Base-by-base conservation (phyloP, 2,888 invertebrate species). In the Merodon equestris region DNA sequence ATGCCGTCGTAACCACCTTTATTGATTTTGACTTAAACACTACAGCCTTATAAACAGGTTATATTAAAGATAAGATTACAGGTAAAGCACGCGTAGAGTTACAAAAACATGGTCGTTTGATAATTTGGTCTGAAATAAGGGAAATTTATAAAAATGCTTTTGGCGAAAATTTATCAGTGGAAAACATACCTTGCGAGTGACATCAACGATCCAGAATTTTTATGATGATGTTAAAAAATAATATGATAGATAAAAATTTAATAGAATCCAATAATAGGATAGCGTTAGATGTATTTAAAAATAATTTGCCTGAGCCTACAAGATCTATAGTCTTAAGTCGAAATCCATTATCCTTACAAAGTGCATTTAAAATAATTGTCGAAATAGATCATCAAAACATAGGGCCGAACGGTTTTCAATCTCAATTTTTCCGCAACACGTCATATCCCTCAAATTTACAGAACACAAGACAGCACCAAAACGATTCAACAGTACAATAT, bases 201-300 rank as follows among this genome's bases (percentile, higher is more conserved):
- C 50, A n/a, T 51, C 50, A 18, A 51, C 50, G 14, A 51, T 51
- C 14, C 13, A 34, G 27, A 51, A 51, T n/a, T 50, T 50, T 50
- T 50, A 50, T 19, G 50, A 50, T 27, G 19, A 50, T 50, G 10
- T 27, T 19, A 50, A 51, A 51, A 34, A 2, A 13, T 51, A 14
- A 51, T 51, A n/a, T 3, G 9, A 36, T 34, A 1, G 36, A 51
- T 13, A 13, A 51, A 34, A 7, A 50, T 50, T 19, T 51, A 34
- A 51, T 51, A 36, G 51, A 51, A 12, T 68, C 47, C 15, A 58
- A 47, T 58, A 45, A 58, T 12, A 58, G 57, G 14, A 58, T 58
- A 15, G 57, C 60, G 15, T 15, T 48, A 14, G 34, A 60, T 9
- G 18, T 13, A 1, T 58, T 58, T 38, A 48, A 58, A 47, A 58